Evolutionary conservation across 2,888 invertebrate species (phyloP).

Genomic region (Phania funesta): DNA sequence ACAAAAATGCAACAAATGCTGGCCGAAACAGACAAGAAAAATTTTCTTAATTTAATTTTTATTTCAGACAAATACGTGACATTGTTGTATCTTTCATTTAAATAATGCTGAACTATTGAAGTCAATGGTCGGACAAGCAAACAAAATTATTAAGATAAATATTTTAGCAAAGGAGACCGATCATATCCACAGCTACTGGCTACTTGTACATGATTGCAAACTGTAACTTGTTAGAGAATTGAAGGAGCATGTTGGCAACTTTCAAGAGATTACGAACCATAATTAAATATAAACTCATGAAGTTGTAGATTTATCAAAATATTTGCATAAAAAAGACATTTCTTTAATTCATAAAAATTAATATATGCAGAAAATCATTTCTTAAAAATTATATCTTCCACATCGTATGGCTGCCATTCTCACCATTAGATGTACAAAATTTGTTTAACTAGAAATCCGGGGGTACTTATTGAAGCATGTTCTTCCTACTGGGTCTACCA

Average conservation of each 20-base stretch:
- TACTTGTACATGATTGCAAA: background rate
- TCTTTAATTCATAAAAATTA: background rate
- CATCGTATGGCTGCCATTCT: too few relatives aligned
- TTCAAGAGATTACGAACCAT: conserved; percentile 41
- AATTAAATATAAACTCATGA: conserved; percentile 40
- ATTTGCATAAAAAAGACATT: conserved; percentile 2
- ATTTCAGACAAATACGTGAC: conserved; percentile 18
- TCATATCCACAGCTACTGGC: background rate
- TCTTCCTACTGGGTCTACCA: too few relatives aligned
- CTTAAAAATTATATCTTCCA: too few relatives aligned
- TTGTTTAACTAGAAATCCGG: too few relatives aligned
- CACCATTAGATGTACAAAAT: too few relatives aligned
- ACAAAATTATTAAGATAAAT: conserved; percentile 21
- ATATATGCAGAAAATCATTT: background rate
- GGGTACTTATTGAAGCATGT: too few relatives aligned
- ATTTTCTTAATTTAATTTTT: conserved; percentile 38
- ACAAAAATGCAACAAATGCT: conserved; percentile 11
- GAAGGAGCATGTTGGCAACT: conserved; percentile 28
- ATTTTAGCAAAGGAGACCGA: background rate
- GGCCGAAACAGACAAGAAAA: conserved; percentile 10
- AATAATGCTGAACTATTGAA: conserved; percentile 58
- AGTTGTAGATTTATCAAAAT: conserved; percentile 12
- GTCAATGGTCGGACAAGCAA: conserved; percentile 36
- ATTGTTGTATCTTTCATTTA: conserved; percentile 15
- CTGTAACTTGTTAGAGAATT: background rate